phyloP scores from a whole-genome alignment of 2,888 invertebrate species.

The Oligia latruncula region DNA sequence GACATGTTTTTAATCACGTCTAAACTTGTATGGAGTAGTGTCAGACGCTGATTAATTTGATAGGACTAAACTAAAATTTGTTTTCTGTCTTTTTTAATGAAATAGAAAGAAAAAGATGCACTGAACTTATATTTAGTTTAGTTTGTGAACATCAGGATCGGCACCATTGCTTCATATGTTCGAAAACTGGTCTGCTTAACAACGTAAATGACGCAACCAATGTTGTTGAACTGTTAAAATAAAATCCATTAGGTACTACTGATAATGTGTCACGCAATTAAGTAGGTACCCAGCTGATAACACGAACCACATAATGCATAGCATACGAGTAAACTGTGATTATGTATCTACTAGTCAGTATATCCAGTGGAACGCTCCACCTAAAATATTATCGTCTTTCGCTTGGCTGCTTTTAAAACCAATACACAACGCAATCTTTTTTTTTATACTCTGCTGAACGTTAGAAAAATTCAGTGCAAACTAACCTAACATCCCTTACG shows the following conservation, averaged over 20 bases:
- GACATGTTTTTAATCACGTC: no score
- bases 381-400: conserved; percentile 66
- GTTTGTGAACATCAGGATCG: no score
- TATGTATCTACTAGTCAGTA: conserved; percentile 19
- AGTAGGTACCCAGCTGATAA: neutral
- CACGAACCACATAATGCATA: neutral
- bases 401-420: conserved; percentile 69
- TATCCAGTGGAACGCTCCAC: conserved; percentile 30
- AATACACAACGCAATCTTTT: conserved; percentile 70
- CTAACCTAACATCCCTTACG: conserved; percentile 22
- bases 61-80: no score
- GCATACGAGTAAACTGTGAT: neutral
- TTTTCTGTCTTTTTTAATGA: no score
- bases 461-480: conserved; percentile 57
- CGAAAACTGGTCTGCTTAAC: no score
- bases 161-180: no score
- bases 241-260: neutral
- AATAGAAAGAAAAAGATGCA: no score
- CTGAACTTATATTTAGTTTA: no score
- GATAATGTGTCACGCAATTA: neutral
- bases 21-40: no score
- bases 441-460: conserved; percentile 71
- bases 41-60: no score
- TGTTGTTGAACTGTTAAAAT: neutral
- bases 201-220: no score